phyloP scores from a whole-genome alignment of 2,888 invertebrate species.

The Rugalucina vietnamica region DNA sequence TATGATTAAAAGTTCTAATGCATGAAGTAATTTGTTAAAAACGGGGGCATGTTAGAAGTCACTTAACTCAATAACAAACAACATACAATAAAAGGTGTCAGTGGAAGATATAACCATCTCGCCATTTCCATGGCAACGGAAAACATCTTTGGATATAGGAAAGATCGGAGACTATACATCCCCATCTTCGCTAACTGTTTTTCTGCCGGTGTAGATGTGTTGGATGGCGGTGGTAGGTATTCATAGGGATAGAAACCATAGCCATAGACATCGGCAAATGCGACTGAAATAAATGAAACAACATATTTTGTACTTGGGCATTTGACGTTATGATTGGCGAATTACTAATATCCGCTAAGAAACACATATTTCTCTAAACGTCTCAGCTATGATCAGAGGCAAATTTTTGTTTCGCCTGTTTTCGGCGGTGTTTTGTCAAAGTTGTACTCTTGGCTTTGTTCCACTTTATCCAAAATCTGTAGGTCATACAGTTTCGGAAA shows the following conservation, averaged over 20 bases:
- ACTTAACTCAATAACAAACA: no score
- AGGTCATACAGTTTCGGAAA: no score
- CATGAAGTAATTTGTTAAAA: no score
- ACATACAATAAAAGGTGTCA: conserved; percentile 53
- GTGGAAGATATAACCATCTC: conserved; percentile 18
- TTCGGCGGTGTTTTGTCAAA: no score
- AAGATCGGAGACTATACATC: conserved; percentile 77
- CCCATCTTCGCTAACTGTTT: conserved; percentile 68
- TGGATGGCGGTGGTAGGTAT: conserved; percentile 68
- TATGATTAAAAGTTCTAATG: no score
- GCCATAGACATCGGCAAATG: conserved; percentile 75
- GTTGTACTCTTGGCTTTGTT: no score
- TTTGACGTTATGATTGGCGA: neutral
- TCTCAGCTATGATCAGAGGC: no score
- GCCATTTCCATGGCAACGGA: conserved; percentile 33
- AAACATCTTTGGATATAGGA: conserved; percentile 69
- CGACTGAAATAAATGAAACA: conserved; percentile 66
- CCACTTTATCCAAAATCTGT: no score
- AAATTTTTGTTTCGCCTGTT: no score
- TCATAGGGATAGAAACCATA: conserved; percentile 80
- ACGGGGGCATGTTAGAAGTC: no score
- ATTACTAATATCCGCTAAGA: neutral
- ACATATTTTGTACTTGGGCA: neutral
- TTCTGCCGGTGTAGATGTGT: conserved; percentile 49
- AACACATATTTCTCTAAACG: neutral